These are phyloP conservation scores for Microchirus variegatus DNA, from an alignment of 2,797 vertebrate genomes.

Conservation along the genomic window DNA sequence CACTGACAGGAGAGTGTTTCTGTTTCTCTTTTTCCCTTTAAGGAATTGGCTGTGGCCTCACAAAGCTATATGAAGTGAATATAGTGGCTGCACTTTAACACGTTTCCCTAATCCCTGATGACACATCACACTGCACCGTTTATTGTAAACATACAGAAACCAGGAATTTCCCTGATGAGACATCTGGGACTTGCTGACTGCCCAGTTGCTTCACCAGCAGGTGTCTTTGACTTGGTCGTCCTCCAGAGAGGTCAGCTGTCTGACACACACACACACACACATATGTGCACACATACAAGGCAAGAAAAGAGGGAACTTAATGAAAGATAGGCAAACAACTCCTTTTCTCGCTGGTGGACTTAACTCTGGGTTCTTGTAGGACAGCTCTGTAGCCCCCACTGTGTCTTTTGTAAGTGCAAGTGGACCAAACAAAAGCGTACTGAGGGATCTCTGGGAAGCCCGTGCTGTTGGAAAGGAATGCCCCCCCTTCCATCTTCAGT, in stretches of 20 bases:
- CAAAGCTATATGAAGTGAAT: too few relatives aligned
- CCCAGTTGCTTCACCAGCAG: slow-evolving; percentile 55
- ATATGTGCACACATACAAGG: slow-evolving; percentile 11
- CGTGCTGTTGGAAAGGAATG: slow-evolving; percentile 71
- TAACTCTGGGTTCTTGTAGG: slow-evolving; percentile 34
- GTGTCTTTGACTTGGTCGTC: slow-evolving; percentile 71
- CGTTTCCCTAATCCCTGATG: too few relatives aligned
- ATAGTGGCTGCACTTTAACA: too few relatives aligned
- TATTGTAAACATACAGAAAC: not conserved
- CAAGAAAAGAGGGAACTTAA: slow-evolving; percentile 32
- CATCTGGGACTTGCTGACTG: slow-evolving; percentile 31
- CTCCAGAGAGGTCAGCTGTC: slow-evolving; percentile 69
- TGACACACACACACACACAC: slow-evolving; percentile 33
- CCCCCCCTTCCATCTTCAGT: slow-evolving; percentile 47
- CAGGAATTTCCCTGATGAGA: slow-evolving; percentile 32
- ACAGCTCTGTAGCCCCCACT: slow-evolving; percentile 52
- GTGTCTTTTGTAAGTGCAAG: slow-evolving; percentile 62
- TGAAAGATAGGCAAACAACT: slow-evolving; percentile 68
- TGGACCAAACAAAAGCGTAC: slow-evolving; percentile 75
- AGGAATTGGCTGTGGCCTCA: too few relatives aligned
- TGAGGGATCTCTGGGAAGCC: slow-evolving; percentile 74
- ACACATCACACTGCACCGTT: too few relatives aligned
- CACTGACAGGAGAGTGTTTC: slow-evolving; percentile 7
- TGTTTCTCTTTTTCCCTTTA: not conserved
- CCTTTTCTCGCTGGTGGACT: slow-evolving; percentile 35